phyloP scores from a whole-genome alignment of 2,113 vertebrate genomes.

The Ochotona curzoniae region DNA sequence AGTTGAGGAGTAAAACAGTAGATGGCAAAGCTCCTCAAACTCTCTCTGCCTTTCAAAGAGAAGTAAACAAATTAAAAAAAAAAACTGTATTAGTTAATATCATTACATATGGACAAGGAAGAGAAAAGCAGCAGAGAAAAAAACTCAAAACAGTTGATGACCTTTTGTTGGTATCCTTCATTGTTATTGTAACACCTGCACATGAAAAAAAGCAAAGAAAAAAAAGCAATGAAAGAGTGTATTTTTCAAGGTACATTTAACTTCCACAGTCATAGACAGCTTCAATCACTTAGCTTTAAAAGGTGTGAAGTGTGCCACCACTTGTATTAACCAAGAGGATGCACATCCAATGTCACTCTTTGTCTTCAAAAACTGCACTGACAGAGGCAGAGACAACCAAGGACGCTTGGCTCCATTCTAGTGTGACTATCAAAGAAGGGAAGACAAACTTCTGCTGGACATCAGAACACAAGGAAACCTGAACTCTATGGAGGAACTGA shows the following conservation, averaged over 20 bases:
- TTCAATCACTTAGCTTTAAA: neutral
- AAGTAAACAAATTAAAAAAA: no score
- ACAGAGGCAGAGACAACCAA: conserved; percentile 3
- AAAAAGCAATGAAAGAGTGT: neutral
- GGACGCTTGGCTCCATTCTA: neutral
- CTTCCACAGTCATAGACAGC: neutral
- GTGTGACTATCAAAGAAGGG: neutral
- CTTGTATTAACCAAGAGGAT: neutral
- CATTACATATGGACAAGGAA: neutral
- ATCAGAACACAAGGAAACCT: neutral
- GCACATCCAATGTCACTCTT: neutral
- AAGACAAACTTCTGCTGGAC: neutral
- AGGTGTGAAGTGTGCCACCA: neutral
- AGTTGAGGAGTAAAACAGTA: no score
- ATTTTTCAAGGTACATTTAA: neutral
- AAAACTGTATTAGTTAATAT: neutral
- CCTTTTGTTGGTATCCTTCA: conserved; percentile 41
- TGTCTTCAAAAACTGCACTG: neutral
- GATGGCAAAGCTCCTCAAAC: no score
- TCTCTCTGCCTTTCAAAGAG: no score
- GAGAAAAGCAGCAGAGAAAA: neutral
- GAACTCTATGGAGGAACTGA: neutral
- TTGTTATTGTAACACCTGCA: neutral
- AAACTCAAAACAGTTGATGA: neutral
- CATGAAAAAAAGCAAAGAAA: neutral